phyloP scores from a whole-genome alignment of 1,140 invertebrate genomes.

The Ladona fulva region DNA sequence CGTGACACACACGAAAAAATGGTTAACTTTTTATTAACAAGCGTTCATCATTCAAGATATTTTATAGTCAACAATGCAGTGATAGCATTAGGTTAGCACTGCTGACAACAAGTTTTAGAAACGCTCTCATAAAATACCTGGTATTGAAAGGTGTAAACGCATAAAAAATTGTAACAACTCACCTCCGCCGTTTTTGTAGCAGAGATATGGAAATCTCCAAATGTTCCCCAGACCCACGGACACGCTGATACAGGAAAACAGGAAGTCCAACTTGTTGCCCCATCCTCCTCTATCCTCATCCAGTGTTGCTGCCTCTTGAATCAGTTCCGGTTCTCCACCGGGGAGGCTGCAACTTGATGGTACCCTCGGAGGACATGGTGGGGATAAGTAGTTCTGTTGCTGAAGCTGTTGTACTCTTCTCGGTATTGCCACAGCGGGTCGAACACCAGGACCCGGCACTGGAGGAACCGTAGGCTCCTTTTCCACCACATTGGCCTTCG shows the following conservation, averaged over 20 bases:
- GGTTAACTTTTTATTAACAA: no score
- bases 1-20: no score
- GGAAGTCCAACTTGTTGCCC: slow-evolving; percentile 37
- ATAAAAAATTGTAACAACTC: slow-evolving; percentile 18
- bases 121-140: no score
- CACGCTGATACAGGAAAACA: slow-evolving; percentile 36
- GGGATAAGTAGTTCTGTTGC: background rate
- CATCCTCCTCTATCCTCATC: slow-evolving; percentile 28
- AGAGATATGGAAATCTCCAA: slow-evolving; percentile 46
- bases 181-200: slow-evolving; percentile 46
- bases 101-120: no score
- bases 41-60: no score
- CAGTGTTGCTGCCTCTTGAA: background rate
- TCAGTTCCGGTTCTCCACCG: background rate
- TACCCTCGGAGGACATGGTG: slow-evolving; percentile 36
- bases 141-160: no score
- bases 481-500: background rate
- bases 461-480: slow-evolving; percentile 38
- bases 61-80: no score
- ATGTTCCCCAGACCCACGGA: slow-evolving; percentile 40
- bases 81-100: no score
- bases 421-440: background rate
- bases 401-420: background rate
- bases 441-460: background rate
- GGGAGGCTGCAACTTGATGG: background rate